Base-by-base conservation (phyloP, 1,140 invertebrate species). In the Heliconius congener region DNA sequence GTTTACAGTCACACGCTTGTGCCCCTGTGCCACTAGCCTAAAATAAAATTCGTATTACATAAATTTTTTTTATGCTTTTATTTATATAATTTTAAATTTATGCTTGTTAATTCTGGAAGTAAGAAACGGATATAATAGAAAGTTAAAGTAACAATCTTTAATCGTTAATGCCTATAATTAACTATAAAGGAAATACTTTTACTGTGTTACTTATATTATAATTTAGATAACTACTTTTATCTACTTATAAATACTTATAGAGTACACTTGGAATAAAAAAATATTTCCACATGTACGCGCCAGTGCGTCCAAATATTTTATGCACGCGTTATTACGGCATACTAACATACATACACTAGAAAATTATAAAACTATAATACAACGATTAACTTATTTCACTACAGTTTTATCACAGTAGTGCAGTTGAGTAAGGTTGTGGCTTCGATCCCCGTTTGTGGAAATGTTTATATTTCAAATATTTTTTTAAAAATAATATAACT, bases 291-390 rank as follows among this genome's bases (percentile, higher is more conserved):
- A 66, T 66, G 8, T 66, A 66, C 60, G 60, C 60, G 11, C 23
- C 27, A 66, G 60, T 66, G 60, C 60, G 60, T 66, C 27, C 23
- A 66, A 66, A 30, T 27, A 66, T 66, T 66, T 66, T 66, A 66
- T 66, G 27, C 60, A 66, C 23, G 60, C 60, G 60, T 66, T 66
- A 66, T 66, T 30, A 66, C 60, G 23, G 23, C 9, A 66, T 66
- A 66, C 23, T 66, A 16, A 30, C 60, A 30, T 13, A 30, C 60
- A 30, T 13, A 66, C 13, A 66, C 30, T 66, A 30, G 27, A 66
- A 66, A 66, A 66, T 66, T 30, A 30, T 66, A 66, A 30, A 66
- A 66, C 23, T 66, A 30, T 66, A 66, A 66, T 4, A 66, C 27
- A 66, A 66, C 11, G 11, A 60, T 23, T 23, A 23, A 23, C 52